These are phyloP conservation scores for Penaeus indicus DNA, from an alignment of 1,140 invertebrate species.

Conservation along the genomic window DNA sequence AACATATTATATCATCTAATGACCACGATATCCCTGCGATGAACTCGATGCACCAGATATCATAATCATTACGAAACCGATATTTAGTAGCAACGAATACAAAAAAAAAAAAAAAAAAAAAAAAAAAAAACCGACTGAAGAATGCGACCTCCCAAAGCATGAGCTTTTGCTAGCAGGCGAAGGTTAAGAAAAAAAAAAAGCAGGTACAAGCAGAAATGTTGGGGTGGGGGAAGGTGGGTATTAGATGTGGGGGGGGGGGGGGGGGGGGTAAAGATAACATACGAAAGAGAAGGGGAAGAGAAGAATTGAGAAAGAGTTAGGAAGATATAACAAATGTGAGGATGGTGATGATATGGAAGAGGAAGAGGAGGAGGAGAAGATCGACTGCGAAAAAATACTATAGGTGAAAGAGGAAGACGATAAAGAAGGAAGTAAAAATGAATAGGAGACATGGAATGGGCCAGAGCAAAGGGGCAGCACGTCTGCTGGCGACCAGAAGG, in stretches of 20 bases:
- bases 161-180: background rate
- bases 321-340: background rate
- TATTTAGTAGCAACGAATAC: no score
- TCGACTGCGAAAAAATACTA: background rate
- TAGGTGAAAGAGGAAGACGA: background rate
- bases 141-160: no score
- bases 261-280: background rate
- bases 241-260: background rate
- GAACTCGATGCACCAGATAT: no score
- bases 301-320: background rate
- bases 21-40: no score
- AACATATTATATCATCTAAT: no score
- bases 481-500: background rate
- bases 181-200: background rate
- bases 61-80: no score
- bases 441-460: background rate
- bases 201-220: background rate
- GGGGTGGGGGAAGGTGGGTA: background rate
- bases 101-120: no score
- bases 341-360: background rate
- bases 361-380: background rate
- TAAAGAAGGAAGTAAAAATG: background rate
- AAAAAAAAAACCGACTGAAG: no score
- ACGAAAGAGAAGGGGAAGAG: slow-evolving; percentile 6
- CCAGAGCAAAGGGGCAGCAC: background rate